Evolutionary conservation across 2,797 vertebrate species (phyloP), one percentile per base, ranked within the genome.

Genomic region (Darevskia nairensis): DNA sequence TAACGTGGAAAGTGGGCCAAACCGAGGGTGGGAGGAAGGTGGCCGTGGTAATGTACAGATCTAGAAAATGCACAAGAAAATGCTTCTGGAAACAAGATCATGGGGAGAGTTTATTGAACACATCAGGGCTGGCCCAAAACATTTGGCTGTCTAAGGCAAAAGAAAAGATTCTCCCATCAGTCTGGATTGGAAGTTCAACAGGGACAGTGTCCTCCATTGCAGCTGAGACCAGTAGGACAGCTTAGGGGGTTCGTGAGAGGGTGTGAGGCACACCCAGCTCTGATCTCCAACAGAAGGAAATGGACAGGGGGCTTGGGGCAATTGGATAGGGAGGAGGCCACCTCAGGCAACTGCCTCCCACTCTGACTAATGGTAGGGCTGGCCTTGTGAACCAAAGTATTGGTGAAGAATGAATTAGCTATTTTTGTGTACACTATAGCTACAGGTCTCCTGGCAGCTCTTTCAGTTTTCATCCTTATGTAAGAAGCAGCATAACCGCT

Each of bases 1-100:
- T 7, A 50, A 79, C 13, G 19, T 19, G 7, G 80, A 66, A 29
- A 41, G 61, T 29, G 66, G 27, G 59, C 92, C 90, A 92, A 88
- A 90, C 74, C 85, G 88, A 74, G 83, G 88, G 84, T 76, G 76
- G 61, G 68, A 64, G 50, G 11, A 8, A 23, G 19, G 29, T 86
- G 80, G 89, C 41, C 90, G 44, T 90, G 72, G 78, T 59, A 91
- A 86, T n/a, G 50, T 84, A 89, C 32, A 87, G 89, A 88, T 83
- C 91, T 86, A 90, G 92, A 87, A 13, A 77, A 61, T 32, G 50
- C 2, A 35, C 25, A 55, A 50, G 27, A 41, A 55, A 55, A 55
- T 55, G 1, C 82, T 80, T 78, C 13, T 79, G 15, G 50, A 66
- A 59, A 41, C 35, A 19, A n/a, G 59, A 72, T 29, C 19, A n/a